Evolutionary conservation across 1,140 invertebrate genomes (phyloP).

Genomic region (Venustaconcha ellipsiformis): DNA sequence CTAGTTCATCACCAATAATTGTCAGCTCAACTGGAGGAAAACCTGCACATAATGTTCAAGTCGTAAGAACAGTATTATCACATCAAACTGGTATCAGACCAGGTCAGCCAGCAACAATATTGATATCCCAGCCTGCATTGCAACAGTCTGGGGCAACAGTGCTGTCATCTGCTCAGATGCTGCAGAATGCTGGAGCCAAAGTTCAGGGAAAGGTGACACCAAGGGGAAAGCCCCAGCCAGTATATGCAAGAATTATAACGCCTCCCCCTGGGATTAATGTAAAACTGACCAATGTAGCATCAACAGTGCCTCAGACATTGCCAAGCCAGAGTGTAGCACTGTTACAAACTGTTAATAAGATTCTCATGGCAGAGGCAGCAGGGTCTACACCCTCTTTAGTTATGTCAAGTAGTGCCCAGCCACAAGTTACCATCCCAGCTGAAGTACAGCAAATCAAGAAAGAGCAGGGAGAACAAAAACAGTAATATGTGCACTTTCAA

Average conservation of each 20-base stretch:
- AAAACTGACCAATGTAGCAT: constrained; percentile 36
- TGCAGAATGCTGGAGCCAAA: constrained; percentile 36
- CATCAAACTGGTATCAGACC: constrained; percentile 53
- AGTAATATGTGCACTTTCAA: too few relatives aligned
- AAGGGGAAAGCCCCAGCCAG: constrained; percentile 57
- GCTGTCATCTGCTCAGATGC: constrained; percentile 40
- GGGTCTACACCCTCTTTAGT: too few relatives aligned
- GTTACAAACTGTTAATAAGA: constrained; percentile 14
- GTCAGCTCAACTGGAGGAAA: constrained; percentile 48
- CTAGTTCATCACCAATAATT: constrained; percentile 19
- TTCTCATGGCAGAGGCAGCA: too few relatives aligned
- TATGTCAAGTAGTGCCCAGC: too few relatives aligned
- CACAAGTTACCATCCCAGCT: too few relatives aligned
- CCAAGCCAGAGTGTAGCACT: neutral
- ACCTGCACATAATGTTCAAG: constrained; percentile 52
- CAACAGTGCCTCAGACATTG: neutral
- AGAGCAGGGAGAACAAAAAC: too few relatives aligned
- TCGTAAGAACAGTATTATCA: constrained; percentile 59
- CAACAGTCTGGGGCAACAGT: constrained; percentile 42
- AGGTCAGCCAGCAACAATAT: constrained; percentile 54
- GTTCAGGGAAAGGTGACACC: constrained; percentile 40
- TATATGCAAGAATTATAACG: constrained; percentile 64
- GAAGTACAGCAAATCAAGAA: too few relatives aligned
- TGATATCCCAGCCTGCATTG: constrained; percentile 59
- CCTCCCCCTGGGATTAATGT: constrained; percentile 52